Evolutionary conservation across 1,140 invertebrate genomes (phyloP), one percentile per base, ranked within the genome.

Genomic region (Neotoxoptera formosana): DNA sequence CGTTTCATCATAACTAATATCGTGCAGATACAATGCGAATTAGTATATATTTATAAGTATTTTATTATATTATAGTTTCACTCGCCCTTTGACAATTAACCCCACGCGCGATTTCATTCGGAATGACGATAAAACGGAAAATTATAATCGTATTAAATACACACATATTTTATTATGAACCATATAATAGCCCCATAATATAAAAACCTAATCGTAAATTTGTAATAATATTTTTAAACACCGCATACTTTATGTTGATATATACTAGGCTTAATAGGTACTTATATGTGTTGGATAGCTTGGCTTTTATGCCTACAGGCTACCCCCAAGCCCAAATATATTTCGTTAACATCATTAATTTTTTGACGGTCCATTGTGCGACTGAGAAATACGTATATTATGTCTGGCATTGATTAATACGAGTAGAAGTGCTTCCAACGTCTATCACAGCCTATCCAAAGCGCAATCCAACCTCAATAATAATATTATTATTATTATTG

Each of bases 321-420:
- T 41, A 41, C 41, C 86, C 86, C 47, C 47, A 30, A 48, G 45
- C 47, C 47, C 47, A 8, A 53, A 88, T 51, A 1, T 9, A 30
- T 84, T 41, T 84, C 30, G 30, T 47, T 4, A 25, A 89, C 51
- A 56, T 89, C 51, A 56, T 56, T 25, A 56, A 56, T 56, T 56
- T 89, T 53, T 41, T 7, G 0, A 41, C 23, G 30, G 48, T 89
- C 48, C n/a, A 56, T 56, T 56, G 88, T 56, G 34, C 84, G 14
- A 17, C 25, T 41, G 7, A 45, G 41, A 41, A 20, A n/a, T n/a
- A n/a, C n/a, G n/a, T n/a, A 41, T 41, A 41, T 41, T 41, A 48
- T 7, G 47, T 87, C 14, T 48, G 45, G 45, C 86, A n/a, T 87
- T 87, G 86, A 87, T 48, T 48, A 87, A 88, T 88, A 51, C 60